Base-by-base conservation (phyloP, 2,797 vertebrate genomes). In the Triplophysa yarkandensis region DNA sequence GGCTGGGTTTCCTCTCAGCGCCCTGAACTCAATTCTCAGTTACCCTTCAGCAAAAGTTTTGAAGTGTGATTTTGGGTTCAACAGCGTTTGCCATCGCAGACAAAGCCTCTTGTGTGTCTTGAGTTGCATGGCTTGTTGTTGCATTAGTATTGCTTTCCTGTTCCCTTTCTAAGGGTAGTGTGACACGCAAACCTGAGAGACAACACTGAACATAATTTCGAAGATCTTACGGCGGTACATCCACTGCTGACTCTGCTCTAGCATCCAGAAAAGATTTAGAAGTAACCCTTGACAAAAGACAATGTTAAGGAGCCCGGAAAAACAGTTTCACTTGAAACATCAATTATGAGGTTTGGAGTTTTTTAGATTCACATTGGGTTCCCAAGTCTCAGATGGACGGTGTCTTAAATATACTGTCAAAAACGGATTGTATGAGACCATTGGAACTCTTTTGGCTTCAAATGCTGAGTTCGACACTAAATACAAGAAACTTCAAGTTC, bases 121-220 rank as follows among this genome's bases (percentile, higher is more conserved):
- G 82, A 58, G 80, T 88, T 83, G 82, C 81, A 78, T 91, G 90
- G 90, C 91, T 92, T 93, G 87, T 81, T n/a, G 84, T 87, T 89
- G 89, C 82, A 77, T 89, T 85, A 84, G 86, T 92, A 93, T 93
- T 93, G 92, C 91, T 93, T 90, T 90, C 87, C 85, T 66, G 34
- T 52, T 89, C 39, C 83, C 81, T 86, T 50, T 89, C 34, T 27
- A 68, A 81, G 83, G 66, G 84, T 81, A 64, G 48, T 76, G 85
- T 27, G 85, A 87, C 85, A 83, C 77, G 80, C 84, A 84, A 81
- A 89, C 90, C 91, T 91, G 91, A 92, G 91, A 88, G 88, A 89
- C 80, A 82, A 62, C 21, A 30, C 62, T 85, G 81, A 84, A 68
- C 66, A 54, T 27, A 65, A 44, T 83, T 80, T 57, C 83, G 85